Evolutionary conservation across 2,113 vertebrate genomes (phyloP).

Genomic region (Dryoscopus gambensis): DNA sequence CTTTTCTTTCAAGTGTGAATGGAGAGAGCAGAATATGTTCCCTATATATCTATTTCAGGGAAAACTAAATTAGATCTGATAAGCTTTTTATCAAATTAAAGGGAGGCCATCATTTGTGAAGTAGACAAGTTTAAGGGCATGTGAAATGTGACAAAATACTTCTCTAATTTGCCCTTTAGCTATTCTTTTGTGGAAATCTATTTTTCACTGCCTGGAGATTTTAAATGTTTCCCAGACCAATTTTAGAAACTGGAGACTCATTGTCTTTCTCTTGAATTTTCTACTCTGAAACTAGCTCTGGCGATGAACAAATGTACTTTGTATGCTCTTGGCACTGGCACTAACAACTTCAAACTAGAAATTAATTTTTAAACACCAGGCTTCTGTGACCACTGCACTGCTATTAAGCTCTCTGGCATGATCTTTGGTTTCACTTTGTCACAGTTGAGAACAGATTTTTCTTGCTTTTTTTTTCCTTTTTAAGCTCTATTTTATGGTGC

Average conservation of each 20-base stretch:
- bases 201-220: conserved; percentile 26
- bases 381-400: conserved; percentile 51
- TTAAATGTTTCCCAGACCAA: conserved; percentile 13
- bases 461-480: background rate
- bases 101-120: background rate
- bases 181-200: background rate
- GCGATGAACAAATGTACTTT: conserved; percentile 59
- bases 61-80: background rate
- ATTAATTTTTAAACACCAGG: conserved; percentile 70
- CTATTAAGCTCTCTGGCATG: conserved; percentile 57
- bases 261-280: conserved; percentile 48
- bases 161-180: conserved; percentile 38
- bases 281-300: conserved; percentile 1
- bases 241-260: conserved; percentile 35
- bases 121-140: background rate
- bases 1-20: background rate
- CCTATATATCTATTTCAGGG: conserved; percentile 16
- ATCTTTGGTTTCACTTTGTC: conserved; percentile 29
- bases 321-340: conserved; percentile 39
- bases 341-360: conserved; percentile 56
- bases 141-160: background rate
- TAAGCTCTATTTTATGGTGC: conserved; percentile 26
- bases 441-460: background rate
- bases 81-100: conserved; percentile 34
- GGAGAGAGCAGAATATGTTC: background rate